These are phyloP conservation scores for Macroteleia sp. DNA, from an alignment of 2,888 invertebrate species.

Conservation along the genomic window DNA sequence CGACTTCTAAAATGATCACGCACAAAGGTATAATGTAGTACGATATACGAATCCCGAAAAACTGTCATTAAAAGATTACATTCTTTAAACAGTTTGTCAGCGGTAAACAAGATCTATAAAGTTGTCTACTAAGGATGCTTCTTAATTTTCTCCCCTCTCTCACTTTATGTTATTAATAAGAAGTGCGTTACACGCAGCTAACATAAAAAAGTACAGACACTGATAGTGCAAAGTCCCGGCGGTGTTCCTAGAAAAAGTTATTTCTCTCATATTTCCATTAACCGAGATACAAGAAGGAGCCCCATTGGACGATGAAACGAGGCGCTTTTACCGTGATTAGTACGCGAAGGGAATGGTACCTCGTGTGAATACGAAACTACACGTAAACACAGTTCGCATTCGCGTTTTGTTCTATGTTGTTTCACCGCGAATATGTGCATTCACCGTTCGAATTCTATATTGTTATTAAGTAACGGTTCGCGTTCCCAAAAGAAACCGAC, in stretches of 20 bases:
- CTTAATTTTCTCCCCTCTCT: too few relatives aligned
- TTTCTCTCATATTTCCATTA: constrained; percentile 78
- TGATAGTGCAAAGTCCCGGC: constrained; percentile 54
- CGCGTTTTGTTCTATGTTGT: constrained; percentile 47
- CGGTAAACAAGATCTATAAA: too few relatives aligned
- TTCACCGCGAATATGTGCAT: constrained; percentile 1
- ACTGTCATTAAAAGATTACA: too few relatives aligned
- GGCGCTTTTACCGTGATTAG: constrained; percentile 80
- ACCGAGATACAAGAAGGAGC: constrained; percentile 69
- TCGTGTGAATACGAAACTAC: constrained; percentile 59
- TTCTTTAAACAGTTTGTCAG: too few relatives aligned
- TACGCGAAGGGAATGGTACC: constrained; percentile 73
- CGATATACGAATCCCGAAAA: too few relatives aligned
- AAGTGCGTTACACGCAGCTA: too few relatives aligned
- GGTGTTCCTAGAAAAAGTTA: constrained; percentile 70
- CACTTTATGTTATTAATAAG: too few relatives aligned
- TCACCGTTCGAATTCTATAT: constrained; percentile 40
- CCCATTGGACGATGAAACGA: constrained; percentile 46
- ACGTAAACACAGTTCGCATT: constrained; percentile 63
- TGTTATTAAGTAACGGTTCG: constrained; percentile 25
- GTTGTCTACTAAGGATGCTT: too few relatives aligned
- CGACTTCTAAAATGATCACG: too few relatives aligned
- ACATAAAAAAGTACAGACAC: not conserved
- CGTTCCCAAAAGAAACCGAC: constrained; percentile 3
- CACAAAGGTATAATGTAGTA: too few relatives aligned